phyloP scores from a whole-genome alignment of 2,113 vertebrate species.

The Rhabdomys dilectus region DNA sequence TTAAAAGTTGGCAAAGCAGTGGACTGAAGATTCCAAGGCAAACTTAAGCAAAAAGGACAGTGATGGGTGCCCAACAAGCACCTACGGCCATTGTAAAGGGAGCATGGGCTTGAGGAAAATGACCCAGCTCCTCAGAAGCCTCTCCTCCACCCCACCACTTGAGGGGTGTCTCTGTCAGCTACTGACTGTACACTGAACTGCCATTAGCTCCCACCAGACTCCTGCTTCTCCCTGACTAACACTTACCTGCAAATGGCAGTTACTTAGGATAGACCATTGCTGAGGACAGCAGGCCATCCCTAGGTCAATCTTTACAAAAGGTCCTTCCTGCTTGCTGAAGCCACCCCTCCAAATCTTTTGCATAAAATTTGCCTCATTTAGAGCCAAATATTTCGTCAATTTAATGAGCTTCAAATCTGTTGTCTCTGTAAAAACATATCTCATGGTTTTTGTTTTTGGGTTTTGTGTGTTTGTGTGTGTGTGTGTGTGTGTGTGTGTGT shows the following conservation, averaged over 20 bases:
- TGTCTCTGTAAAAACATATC: not conserved
- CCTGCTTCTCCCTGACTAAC: conserved; percentile 17
- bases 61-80: not conserved
- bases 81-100: not conserved
- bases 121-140: conserved; percentile 23
- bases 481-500: not conserved
- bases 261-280: not conserved
- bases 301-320: not conserved
- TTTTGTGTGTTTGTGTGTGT: too few species aligned
- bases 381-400: not conserved
- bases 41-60: not conserved
- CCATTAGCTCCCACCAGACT: conserved; percentile 24
- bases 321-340: not conserved
- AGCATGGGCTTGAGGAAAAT: conserved; percentile 17
- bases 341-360: not conserved
- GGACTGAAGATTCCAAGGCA: not conserved
- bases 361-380: not conserved
- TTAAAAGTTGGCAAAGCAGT: not conserved
- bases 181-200: not conserved
- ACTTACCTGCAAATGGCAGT: not conserved
- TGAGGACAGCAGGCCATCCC: not conserved
- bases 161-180: not conserved
- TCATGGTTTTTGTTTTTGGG: not conserved
- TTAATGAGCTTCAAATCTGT: not conserved
- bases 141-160: not conserved